Evolutionary conservation across 2,888 invertebrate genomes (phyloP).

Genomic region (Osmoderma eremita): DNA sequence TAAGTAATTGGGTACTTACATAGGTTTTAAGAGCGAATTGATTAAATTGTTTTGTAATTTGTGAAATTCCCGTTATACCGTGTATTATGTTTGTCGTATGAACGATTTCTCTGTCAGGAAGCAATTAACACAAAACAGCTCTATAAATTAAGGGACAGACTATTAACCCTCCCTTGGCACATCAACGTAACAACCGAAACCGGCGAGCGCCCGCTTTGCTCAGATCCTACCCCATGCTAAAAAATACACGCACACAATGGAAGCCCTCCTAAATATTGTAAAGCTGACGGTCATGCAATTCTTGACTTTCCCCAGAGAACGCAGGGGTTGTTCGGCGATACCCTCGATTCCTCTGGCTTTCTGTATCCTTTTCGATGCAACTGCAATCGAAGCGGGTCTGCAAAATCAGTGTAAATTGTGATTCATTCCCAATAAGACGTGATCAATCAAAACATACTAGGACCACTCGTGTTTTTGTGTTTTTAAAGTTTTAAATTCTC

Average conservation of each 20-base stretch:
- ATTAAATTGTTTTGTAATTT: no score
- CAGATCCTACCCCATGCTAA: constrained; percentile 27
- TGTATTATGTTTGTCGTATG: no score
- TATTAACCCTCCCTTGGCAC: constrained; percentile 12
- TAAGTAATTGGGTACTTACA: no score
- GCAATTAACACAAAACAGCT: no score
- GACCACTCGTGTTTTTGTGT: constrained; percentile 1
- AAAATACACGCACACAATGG: constrained; percentile 37
- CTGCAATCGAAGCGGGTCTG: constrained; percentile 51
- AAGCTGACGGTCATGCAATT: constrained; percentile 55
- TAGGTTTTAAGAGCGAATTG: no score
- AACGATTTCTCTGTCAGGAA: no score
- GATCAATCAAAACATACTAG: constrained; percentile 52
- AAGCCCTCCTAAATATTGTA: constrained; percentile 56
- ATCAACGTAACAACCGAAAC: constrained; percentile 11
- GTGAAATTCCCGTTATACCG: no score
- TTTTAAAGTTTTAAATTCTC: neutral
- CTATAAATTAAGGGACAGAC: no score
- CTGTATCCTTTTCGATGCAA: constrained; percentile 58
- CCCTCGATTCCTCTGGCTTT: constrained; percentile 54
- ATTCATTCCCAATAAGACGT: constrained; percentile 55
- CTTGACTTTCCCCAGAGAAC: constrained; percentile 47
- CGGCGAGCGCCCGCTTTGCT: neutral
- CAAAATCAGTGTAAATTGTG: constrained; percentile 58
- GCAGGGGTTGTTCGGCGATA: constrained; percentile 40